Percentiles rank a stretch among this genome's conserved stretches.
phyloP scores from a whole-genome alignment of 2,113 vertebrate genomes.

The Polypterus senegalus region DNA sequence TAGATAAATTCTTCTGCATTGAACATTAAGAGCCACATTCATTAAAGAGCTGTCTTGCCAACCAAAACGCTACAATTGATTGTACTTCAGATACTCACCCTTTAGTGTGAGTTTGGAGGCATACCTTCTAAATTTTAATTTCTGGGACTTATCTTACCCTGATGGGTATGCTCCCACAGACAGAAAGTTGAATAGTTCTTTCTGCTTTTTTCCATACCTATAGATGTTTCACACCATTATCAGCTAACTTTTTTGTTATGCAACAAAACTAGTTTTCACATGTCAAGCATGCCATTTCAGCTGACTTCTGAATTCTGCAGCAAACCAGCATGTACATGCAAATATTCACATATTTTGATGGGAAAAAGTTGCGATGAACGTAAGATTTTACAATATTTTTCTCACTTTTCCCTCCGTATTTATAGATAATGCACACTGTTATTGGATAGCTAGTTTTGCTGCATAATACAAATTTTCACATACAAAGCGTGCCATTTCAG shows the following conservation, averaged over 20 bases:
- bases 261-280: no score
- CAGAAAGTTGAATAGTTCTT: not conserved
- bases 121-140: slow-evolving; percentile 8
- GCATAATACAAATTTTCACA: no score
- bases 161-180: slow-evolving; percentile 6
- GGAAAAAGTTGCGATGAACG: slow-evolving; percentile 1
- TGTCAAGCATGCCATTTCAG: no score
- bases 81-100: not conserved
- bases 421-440: no score
- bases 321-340: not conserved
- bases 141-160: slow-evolving; percentile 10
- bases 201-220: not conserved
- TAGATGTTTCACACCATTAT: not conserved
- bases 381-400: not conserved
- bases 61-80: no score
- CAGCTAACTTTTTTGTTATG: no score
- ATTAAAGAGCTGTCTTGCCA: no score
- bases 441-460: no score
- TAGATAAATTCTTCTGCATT: no score
- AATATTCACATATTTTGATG: not conserved
- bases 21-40: no score
- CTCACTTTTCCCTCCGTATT: no score
- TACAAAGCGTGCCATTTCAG: no score
- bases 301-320: slow-evolving; percentile 1
- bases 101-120: slow-evolving; percentile 5